Evolutionary conservation across 1,140 invertebrate species (phyloP), one percentile per base, ranked within the genome.

Genomic region (Atta cephalotes): DNA sequence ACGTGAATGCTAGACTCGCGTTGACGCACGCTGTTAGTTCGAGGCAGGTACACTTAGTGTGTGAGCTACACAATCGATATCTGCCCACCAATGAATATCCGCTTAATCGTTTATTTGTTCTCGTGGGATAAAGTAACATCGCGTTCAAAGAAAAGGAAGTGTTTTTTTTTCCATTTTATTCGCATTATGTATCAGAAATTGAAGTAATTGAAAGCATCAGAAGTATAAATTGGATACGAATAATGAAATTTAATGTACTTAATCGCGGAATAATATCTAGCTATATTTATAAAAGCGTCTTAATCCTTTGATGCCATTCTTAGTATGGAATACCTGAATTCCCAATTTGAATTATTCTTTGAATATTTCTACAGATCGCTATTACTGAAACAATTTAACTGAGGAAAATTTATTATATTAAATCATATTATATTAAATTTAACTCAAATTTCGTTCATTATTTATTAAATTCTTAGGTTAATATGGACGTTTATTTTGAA

Each of bases 1-100:
- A 62, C 56, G 56, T 63, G 80, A 84, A 84, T 76, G 35, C 58
- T 35, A 9, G 14, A 45, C 18, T 35, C 39, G 53, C 70, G n/a
- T 84, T 81, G n/a, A 16, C 18, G 70, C 39, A 35, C 21, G 18
- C 68, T 63, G 70, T 62, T 62, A 6, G 70, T 35, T 62, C 39
- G 12, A 28, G 28, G 12, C 39, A 51, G 80, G 10, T 76, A n/a
- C 39, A 21, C 39, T 35, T 74, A 18, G 25, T 21, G 18, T 31
- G 7, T 3, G 39, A 45, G 53, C 18, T 2, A 35, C 68, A 28
- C 68, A 28, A 74, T 62, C 53, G 60, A 49, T 82, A 49, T 16
- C 56, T 31, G 16, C 16, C 3, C 45, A 0, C 18, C 25, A 21
- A 49, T 62, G 56, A 74, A 62, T 31, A 62, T 14, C 53, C 5